Evolutionary conservation across 2,113 vertebrate genomes (phyloP).

Genomic region (Glaucomys volans): DNA sequence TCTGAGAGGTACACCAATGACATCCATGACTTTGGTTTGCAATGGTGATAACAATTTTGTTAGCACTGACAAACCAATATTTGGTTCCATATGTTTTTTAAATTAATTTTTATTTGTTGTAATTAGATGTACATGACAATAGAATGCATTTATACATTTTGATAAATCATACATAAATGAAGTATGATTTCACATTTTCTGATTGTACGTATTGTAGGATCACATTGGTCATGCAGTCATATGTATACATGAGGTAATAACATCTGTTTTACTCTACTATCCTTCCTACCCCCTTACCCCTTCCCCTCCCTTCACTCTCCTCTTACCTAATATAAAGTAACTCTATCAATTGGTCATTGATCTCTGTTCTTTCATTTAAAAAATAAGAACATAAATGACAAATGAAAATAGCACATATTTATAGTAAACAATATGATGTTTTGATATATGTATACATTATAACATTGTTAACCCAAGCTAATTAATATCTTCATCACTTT

Average conservation of each 20-base stretch:
- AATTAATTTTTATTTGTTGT: too few species aligned
- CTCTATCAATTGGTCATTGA: not conserved
- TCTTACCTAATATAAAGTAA: too few species aligned
- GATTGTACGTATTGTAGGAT: too few species aligned
- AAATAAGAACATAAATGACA: not conserved
- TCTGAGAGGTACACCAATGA: not conserved
- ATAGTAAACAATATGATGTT: not conserved
- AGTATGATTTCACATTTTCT: too few species aligned
- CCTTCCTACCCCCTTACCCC: too few species aligned
- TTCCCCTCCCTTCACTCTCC: too few species aligned
- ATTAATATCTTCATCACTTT: not conserved
- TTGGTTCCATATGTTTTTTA: not conserved
- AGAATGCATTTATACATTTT: too few species aligned
- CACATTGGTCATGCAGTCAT: too few species aligned
- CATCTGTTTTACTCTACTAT: too few species aligned
- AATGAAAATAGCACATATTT: not conserved
- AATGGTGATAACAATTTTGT: not conserved
- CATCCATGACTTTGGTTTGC: not conserved
- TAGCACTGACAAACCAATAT: not conserved
- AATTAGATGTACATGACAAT: too few species aligned
- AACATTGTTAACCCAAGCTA: not conserved
- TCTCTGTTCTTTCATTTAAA: not conserved
- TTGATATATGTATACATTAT: not conserved
- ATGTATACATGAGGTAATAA: too few species aligned
- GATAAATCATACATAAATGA: too few species aligned